phyloP scores from a whole-genome alignment of 2,113 vertebrate species.

The Rhinoderma darwinii region DNA sequence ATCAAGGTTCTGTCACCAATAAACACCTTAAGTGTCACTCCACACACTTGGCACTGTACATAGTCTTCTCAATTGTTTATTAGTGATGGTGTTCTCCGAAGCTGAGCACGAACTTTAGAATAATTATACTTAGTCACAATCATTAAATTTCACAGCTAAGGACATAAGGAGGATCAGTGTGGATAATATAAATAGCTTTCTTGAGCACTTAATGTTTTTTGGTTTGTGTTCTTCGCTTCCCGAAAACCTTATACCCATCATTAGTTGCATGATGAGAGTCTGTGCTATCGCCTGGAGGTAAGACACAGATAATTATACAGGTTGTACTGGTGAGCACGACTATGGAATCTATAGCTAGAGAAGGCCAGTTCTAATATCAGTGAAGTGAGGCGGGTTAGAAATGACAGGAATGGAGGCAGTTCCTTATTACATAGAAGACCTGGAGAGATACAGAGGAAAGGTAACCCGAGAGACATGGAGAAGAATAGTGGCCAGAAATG shows the following conservation, averaged over 20 bases:
- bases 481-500: not conserved
- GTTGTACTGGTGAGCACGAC: conserved; percentile 21
- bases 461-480: no score
- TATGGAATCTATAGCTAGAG: conserved; percentile 6
- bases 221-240: not conserved
- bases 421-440: not conserved
- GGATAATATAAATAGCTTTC: conserved; percentile 6
- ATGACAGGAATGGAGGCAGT: not conserved
- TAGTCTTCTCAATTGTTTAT: not conserved
- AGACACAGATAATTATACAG: not conserved
- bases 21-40: not conserved
- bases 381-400: not conserved
- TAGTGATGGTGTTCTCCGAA: not conserved
- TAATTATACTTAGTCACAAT: not conserved
- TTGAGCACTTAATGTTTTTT: not conserved
- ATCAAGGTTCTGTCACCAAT: not conserved
- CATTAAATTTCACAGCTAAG: not conserved
- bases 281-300: not conserved
- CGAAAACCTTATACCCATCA: not conserved
- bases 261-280: not conserved
- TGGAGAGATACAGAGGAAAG: not conserved
- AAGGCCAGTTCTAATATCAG: conserved; percentile 17
- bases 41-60: not conserved
- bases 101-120: not conserved
- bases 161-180: not conserved